Evolutionary conservation across 1,140 invertebrate species (phyloP), one percentile per base, ranked within the genome.

Genomic region (Drosophila sp.): DNA sequence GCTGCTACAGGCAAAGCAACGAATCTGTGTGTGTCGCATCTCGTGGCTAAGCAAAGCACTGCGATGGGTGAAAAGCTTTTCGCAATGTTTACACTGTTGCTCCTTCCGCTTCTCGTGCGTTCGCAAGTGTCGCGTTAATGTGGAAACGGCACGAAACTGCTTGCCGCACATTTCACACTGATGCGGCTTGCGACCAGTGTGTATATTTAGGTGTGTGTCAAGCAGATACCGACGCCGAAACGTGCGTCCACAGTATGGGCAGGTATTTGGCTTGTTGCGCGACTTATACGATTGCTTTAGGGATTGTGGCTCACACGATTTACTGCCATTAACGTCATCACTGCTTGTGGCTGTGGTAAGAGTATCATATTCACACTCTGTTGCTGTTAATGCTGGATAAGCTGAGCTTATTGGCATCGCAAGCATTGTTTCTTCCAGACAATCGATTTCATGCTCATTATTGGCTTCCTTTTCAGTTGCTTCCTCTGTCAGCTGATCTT

Each of bases 111-210:
- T 18, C 7, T 71, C 38, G 9, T 80, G 77, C 1, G 77, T 80
- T n/a, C 54, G 75, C 16, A 69, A 14, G n/a, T 80, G 74, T 0
- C 77, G 77, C 32, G 53, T 58, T 3, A 80, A 48, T 4, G 77
- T 80, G 16, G 74, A 73, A 2, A 70, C 53, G n/a, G 77, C 77
- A 9, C 77, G 69, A 63, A 80, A 93, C 14, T 92, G 92, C 21
- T 92, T 94, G n/a, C 93, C 94, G 76, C 94, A 94, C 32, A 93
- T 90, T 46, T 94, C 92, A 74, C 94, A 94, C 72, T 93, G 94
- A 79, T 92, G 94, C 48, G 93, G 94, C 92, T 93, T 95, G 69
- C 93, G 93, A 7, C 94, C 94, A 0, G 93, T 94, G 76, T 94
- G 94, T n/a, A 94, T 94, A 51, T 94, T 92, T 11, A 93, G 92